phyloP scores from a whole-genome alignment of 2,113 vertebrate species.

The Protomyctophum bolini region DNA sequence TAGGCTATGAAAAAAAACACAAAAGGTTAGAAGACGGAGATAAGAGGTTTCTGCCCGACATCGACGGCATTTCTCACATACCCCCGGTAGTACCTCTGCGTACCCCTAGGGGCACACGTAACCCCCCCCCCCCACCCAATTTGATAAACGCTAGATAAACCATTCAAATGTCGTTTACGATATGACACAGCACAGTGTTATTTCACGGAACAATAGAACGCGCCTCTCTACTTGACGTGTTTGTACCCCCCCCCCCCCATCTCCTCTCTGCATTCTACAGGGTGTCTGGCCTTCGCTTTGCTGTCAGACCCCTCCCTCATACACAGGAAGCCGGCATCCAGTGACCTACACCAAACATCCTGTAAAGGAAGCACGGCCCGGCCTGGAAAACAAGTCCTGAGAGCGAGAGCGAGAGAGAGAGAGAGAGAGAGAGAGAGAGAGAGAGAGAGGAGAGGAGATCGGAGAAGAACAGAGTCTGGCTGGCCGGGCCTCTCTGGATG shows the following conservation, averaged over 20 bases:
- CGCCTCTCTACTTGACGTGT: slow-evolving; percentile 62
- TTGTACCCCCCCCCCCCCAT: slow-evolving; percentile 54
- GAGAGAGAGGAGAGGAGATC: background rate
- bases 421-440: background rate
- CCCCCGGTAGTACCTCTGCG: no score
- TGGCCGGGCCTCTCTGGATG: slow-evolving; percentile 49
- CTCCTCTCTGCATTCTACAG: slow-evolving; percentile 66
- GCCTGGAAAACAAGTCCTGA: slow-evolving; percentile 75
- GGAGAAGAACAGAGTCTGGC: slow-evolving; percentile 10
- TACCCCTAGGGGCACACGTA: no score
- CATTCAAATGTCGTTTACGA: slow-evolving; percentile 37
- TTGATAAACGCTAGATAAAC: background rate
- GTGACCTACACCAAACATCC: slow-evolving; percentile 83
- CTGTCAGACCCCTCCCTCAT: slow-evolving; percentile 77
- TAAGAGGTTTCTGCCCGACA: no score
- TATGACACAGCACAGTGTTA: slow-evolving; percentile 50
- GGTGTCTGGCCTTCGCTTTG: slow-evolving; percentile 77
- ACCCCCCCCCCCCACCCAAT: background rate
- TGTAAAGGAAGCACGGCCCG: slow-evolving; percentile 77
- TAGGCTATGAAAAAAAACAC: no score
- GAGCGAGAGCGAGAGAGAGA: slow-evolving; percentile 42
- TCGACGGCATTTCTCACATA: no score
- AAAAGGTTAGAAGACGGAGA: no score
- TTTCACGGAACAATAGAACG: slow-evolving; percentile 61
- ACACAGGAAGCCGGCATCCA: slow-evolving; percentile 82